Percentiles rank a stretch among this genome's conserved stretches.
phyloP scores from a whole-genome alignment of 2,113 vertebrate species.

The Peucedramus taeniatus region DNA sequence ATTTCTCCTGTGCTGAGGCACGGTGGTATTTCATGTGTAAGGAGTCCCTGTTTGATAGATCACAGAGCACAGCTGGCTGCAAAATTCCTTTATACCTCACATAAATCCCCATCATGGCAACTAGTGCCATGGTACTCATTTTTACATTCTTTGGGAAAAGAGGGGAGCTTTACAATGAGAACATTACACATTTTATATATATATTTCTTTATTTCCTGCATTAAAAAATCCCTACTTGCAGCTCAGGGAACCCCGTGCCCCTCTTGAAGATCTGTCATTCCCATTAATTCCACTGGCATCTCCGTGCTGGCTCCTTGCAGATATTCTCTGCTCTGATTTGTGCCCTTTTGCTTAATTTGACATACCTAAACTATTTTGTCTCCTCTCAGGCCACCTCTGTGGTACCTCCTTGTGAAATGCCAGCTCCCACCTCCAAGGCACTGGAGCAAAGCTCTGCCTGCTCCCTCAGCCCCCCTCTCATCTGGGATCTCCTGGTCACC shows the following conservation, averaged over 20 bases:
- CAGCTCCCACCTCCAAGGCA: background rate
- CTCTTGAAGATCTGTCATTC: background rate
- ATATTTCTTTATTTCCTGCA: background rate
- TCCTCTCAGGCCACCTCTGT: background rate
- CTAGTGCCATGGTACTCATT: background rate
- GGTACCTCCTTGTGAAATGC: rapidly evolving
- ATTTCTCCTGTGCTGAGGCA: background rate
- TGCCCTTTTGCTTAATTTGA: background rate
- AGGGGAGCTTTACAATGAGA: background rate
- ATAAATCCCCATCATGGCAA: background rate
- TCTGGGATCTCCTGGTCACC: rapidly evolving
- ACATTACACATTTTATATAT: background rate
- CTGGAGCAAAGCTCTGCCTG: background rate
- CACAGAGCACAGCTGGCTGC: background rate
- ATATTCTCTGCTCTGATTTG: background rate
- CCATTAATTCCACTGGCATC: background rate
- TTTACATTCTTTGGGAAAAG: background rate
- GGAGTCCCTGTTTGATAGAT: background rate
- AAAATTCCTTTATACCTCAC: background rate
- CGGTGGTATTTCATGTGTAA: background rate
- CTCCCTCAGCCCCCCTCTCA: background rate
- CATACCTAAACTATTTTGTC: background rate
- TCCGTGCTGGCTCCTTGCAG: background rate
- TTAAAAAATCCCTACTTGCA: background rate
- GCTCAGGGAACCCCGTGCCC: background rate